A percentile compares a stretch with the other conserved stretches of the same genome.
These are phyloP conservation scores for Dinomys branickii DNA, from an alignment of 2,113 vertebrate species.

Conservation along the genomic window DNA sequence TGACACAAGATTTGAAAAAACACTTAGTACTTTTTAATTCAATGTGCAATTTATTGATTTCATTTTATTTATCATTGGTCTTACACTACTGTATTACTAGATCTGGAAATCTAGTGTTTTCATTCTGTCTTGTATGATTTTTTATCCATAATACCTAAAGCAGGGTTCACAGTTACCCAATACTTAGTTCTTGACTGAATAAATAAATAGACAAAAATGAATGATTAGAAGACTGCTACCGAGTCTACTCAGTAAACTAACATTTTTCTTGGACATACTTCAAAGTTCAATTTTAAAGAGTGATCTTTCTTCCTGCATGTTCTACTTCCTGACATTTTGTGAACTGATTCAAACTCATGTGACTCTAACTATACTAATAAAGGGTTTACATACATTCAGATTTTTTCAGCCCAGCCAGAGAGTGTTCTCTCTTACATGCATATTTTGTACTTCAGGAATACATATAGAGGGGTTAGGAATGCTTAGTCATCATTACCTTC, in stretches of 20 bases:
- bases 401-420: background rate
- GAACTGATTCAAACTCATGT: background rate
- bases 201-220: background rate
- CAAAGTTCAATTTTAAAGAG: background rate
- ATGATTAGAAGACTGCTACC: background rate
- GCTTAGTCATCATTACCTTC: background rate
- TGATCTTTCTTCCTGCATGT: background rate
- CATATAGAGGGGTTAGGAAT: background rate
- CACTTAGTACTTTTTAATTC: background rate
- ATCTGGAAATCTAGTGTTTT: background rate
- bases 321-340: background rate
- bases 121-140: background rate
- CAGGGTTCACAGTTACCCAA: background rate
- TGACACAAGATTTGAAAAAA: no score
- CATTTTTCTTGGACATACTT: background rate
- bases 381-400: slow-evolving; percentile 19
- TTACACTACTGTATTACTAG: background rate
- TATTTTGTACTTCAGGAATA: background rate
- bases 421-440: background rate
- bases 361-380: background rate
- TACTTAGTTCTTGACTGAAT: background rate
- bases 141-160: background rate
- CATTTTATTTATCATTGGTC: background rate
- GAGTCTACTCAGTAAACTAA: background rate
- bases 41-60: background rate